Evolutionary conservation across 2,888 invertebrate species (phyloP), one percentile per base, ranked within the genome.

Genomic region (Lasiommata megera): DNA sequence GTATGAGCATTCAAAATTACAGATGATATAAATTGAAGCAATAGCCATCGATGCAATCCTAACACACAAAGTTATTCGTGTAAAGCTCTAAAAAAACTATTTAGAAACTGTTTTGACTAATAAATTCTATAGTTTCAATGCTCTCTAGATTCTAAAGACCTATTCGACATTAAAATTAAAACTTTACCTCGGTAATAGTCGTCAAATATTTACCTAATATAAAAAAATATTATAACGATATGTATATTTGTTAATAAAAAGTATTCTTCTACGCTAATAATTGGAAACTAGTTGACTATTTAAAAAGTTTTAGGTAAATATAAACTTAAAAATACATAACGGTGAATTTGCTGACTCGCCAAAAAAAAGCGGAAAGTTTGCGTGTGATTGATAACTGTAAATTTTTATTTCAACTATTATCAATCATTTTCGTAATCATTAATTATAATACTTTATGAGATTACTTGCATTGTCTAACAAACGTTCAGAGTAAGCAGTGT

Each of bases 231-330:
- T 18, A 17, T 40, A 23, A 23, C 23, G 2, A 16, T 40, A 82
- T 43, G 34, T 43, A 43, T 79, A 85, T 83, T 82, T 84, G 80
- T 85, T 84, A 82, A 80, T 72, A 80, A 82, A 71, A 84, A 66
- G 82, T 89, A 88, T 89, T 89, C 89, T 89, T 89, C 89, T 88
- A 89, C 80, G 84, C 86, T 88, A 85, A 36, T 14, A 31, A 46
- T 51, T 51, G 68, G 82, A 80, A 79, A 80, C 58, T 74, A 70
- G 69, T 78, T 70, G 67, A 68, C 78, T 77, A 76, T 70, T 76
- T 77, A 72, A 80, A 83, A 77, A 66, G 74, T 81, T 79, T 85
- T 84, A 86, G 82, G 72, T 80, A 76, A 84, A 77, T 73, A 72
- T 71, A 72, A 76, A 57, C 70, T 70, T 72, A 71, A 73, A 29